phyloP scores from a whole-genome alignment of 2,888 invertebrate species.

The Lycocerus yunnanus region DNA sequence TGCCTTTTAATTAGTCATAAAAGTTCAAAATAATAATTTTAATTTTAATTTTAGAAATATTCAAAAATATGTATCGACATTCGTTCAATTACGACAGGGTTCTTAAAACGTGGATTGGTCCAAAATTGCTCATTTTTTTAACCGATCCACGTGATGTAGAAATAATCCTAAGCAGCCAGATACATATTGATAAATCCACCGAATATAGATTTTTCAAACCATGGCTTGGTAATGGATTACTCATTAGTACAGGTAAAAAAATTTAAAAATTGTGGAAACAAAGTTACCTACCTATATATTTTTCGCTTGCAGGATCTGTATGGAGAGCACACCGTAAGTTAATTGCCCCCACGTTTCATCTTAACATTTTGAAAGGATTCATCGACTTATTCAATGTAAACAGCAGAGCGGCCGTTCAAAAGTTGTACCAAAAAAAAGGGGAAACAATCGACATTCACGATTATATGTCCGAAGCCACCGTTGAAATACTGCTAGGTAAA shows the following conservation, averaged over 20 bases:
- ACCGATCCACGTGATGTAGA: conserved; percentile 79
- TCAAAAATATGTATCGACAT: conserved; percentile 63
- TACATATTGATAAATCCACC: conserved; percentile 78
- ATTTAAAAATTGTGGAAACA: background rate
- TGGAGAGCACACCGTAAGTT: conserved; percentile 85
- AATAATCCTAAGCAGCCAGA: conserved; percentile 76
- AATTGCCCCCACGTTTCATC: conserved; percentile 86
- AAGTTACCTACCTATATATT: background rate
- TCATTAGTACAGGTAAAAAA: conserved; percentile 74
- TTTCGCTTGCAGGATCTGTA: conserved; percentile 67
- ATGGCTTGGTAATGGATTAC: conserved; percentile 81
- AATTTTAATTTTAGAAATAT: conserved; percentile 64
- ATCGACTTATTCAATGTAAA: conserved; percentile 85
- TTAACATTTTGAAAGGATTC: conserved; percentile 85
- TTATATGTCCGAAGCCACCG: conserved; percentile 84
- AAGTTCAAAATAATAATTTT: too few species aligned
- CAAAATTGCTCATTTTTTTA: conserved; percentile 74
- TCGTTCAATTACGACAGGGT: conserved; percentile 64
- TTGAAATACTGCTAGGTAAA: conserved; percentile 75
- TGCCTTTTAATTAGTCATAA: too few species aligned
- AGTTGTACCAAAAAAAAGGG: conserved; percentile 71
- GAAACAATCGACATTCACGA: conserved; percentile 79
- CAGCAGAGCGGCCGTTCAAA: conserved; percentile 74
- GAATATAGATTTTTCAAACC: conserved; percentile 83
- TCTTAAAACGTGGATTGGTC: conserved; percentile 76